Base-by-base conservation (phyloP, 2,113 vertebrate genomes). In the Jaculus jaculus region DNA sequence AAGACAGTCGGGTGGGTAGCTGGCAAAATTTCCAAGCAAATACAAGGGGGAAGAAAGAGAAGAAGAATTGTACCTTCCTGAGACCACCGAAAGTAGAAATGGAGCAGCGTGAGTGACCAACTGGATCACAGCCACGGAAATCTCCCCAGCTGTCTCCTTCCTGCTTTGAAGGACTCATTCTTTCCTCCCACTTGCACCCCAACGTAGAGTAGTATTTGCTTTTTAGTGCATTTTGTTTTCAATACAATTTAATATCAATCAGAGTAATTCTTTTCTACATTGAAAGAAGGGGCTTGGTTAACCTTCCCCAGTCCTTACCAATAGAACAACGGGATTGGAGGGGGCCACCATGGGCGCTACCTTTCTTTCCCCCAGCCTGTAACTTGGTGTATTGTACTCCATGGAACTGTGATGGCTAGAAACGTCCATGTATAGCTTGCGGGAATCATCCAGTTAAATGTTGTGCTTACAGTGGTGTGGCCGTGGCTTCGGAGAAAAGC, bases 61-160 rank as follows among this genome's bases (percentile, higher is more conserved):
- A 99, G 98, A 99, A 99, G 97, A 98, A 99, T 92, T 98, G 99
- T 87, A 99, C 99, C 92, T 99, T 99, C 98, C 98, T 99, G 94
- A 99, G 99, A 97, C 99, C 99, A 66, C 99, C 99, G 0, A 99
- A 99, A 98, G 99, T 99, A 96, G 99, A 99, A 98, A 99, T 99
- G 99, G 99, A 99, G 93, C 99, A 99, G 97, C 98, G 98, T 42
- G 98, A 98, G 98, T 98, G 97, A 98, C 95, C 39, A 4, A 58
- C 61, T 60, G 96, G 95, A 95, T 30, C 66, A 54, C 47, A 58
- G 94, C 90, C 95, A 91, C 92, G 86, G 90, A 96, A 65, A 47
- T 90, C 63, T n/a, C 83, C 73, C 81, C 37, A 18, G 77, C 92
- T 87, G 69, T 95, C 92, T 96, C 97, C 95, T 94, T 97, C 95